A percentile compares a stretch with the other conserved stretches of the same genome.
phyloP scores from a whole-genome alignment of 2,888 invertebrate species.

The Xestobium rufovillosum region DNA sequence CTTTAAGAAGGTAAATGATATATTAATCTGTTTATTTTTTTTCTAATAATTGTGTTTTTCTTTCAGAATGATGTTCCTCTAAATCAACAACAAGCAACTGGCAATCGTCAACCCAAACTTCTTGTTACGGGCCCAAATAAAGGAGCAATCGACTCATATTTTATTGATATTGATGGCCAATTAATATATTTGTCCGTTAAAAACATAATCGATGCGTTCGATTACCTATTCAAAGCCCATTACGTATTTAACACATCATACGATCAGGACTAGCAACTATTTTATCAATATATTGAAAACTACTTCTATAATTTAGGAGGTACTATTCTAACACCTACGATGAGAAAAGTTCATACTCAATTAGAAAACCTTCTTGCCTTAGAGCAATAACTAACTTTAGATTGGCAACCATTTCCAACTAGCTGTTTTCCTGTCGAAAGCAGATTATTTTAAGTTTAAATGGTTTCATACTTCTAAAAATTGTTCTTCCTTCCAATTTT shows the following conservation, averaged over 20 bases:
- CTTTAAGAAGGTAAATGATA: too few species aligned
- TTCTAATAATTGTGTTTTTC: too few species aligned
- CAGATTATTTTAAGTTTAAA: too few species aligned
- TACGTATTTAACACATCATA: not conserved
- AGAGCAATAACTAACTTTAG: too few species aligned
- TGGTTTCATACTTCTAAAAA: too few species aligned
- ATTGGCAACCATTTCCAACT: too few species aligned
- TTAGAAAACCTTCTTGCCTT: constrained; percentile 1
- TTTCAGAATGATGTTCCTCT: not conserved
- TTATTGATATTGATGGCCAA: not conserved
- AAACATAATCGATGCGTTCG: not conserved
- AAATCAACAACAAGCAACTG: not conserved
- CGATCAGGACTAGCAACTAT: not conserved
- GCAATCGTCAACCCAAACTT: not conserved
- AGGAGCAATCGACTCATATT: not conserved
- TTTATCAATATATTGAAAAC: not conserved
- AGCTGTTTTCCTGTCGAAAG: too few species aligned
- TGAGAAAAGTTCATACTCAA: not conserved
- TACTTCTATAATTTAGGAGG: too few species aligned
- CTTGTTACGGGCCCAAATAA: not conserved
- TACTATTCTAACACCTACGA: too few species aligned
- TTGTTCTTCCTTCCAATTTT: too few species aligned
- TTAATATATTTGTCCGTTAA: not conserved
- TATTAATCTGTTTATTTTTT: too few species aligned
- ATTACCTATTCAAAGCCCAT: not conserved